A percentile compares a stretch with the other conserved stretches of the same genome.
Evolutionary conservation across 2,797 vertebrate species (phyloP).

Genomic region (Chromobotia macracanthus): DNA sequence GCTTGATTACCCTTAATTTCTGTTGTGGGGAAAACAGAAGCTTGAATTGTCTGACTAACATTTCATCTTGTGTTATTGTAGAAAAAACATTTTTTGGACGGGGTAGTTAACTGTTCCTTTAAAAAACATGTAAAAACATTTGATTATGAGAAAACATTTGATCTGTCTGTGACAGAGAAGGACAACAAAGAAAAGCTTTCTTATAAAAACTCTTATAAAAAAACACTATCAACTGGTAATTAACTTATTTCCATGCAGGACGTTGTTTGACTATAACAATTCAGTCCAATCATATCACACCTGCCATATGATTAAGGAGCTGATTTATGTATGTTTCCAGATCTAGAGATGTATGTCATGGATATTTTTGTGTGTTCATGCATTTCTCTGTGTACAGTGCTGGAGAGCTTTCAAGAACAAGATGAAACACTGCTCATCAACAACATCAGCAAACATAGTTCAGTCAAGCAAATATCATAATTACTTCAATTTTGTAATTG

Average conservation of each 20-base stretch:
- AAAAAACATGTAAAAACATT: neutral
- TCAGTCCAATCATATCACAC: conserved; percentile 74
- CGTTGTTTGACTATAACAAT: conserved; percentile 76
- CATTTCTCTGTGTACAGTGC: neutral
- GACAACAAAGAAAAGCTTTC: conserved; percentile 45
- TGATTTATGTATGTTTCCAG: conserved; percentile 14
- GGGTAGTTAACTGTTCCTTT: neutral
- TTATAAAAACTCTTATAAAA: conserved; percentile 71
- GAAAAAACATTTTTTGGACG: neutral
- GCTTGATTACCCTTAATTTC: too few species aligned
- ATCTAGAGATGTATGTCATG: neutral
- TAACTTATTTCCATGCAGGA: conserved; percentile 72
- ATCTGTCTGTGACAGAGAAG: conserved; percentile 46
- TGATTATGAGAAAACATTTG: conserved; percentile 47
- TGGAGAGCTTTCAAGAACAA: too few species aligned
- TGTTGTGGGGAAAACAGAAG: too few species aligned
- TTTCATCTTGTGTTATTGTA: too few species aligned
- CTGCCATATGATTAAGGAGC: conserved; percentile 59
- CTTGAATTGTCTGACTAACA: too few species aligned
- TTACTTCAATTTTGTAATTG: too few species aligned
- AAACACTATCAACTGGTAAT: conserved; percentile 73
- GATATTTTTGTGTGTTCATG: conserved; percentile 1
- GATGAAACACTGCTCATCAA: too few species aligned
- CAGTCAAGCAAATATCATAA: too few species aligned
- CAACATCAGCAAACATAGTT: too few species aligned